Evolutionary conservation across 2,113 vertebrate species (phyloP).

Genomic region (Isurus oxyrinchus): DNA sequence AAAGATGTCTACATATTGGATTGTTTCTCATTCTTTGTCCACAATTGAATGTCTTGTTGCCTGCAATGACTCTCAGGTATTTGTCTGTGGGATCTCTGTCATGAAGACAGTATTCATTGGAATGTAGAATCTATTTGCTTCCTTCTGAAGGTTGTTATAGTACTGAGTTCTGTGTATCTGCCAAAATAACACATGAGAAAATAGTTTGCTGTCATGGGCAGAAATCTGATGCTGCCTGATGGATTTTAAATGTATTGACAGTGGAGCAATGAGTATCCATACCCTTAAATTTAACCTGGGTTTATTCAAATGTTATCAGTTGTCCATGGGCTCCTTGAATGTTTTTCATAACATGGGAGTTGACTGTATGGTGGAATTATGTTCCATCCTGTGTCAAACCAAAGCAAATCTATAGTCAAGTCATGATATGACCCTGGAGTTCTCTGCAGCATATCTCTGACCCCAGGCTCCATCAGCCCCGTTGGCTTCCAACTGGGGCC

Average conservation of each 20-base stretch:
- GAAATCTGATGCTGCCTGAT: not conserved
- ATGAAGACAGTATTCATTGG: not conserved
- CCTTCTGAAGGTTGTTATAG: not conserved
- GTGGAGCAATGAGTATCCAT: not conserved
- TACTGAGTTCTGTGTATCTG: not conserved
- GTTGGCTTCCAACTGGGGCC: not conserved
- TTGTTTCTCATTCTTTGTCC: not conserved
- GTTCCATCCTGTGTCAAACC: not conserved
- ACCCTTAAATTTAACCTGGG: not conserved
- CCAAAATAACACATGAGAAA: not conserved
- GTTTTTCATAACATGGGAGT: not conserved
- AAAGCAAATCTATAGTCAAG: not conserved
- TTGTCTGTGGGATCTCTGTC: constrained; percentile 5
- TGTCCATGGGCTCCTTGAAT: not conserved
- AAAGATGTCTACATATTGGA: not conserved
- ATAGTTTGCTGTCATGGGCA: not conserved
- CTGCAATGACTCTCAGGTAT: not conserved
- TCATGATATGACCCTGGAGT: not conserved
- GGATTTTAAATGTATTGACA: not conserved
- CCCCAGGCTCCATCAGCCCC: not conserved
- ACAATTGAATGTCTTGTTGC: not conserved
- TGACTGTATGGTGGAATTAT: not conserved
- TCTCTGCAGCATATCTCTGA: not conserved
- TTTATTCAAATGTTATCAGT: not conserved
- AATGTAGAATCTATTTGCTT: not conserved